Percentiles rank a stretch among this genome's conserved stretches.
phyloP scores from a whole-genome alignment of 2,113 vertebrate genomes.

The Sylvia atricapilla region DNA sequence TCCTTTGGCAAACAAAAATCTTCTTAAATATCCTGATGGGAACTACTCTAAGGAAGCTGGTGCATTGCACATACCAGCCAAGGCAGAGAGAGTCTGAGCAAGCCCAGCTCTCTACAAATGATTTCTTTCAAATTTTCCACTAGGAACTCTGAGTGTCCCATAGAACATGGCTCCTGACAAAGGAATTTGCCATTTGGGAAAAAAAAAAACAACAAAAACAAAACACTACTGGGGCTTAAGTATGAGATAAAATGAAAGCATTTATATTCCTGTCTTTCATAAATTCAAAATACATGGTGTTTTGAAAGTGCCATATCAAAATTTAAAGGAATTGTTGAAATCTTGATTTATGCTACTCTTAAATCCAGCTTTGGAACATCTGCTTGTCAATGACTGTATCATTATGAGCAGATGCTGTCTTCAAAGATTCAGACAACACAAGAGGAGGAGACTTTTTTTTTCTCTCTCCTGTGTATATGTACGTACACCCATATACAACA shows the following conservation, averaged over 20 bases:
- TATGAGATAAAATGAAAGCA: not conserved
- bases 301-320: not conserved
- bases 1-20: not conserved
- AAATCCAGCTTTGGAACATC: conserved; percentile 42
- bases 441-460: not conserved
- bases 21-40: not conserved
- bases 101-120: not conserved
- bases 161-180: not conserved
- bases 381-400: not conserved
- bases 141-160: not conserved
- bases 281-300: not conserved
- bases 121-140: not conserved
- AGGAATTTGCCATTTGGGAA: not conserved
- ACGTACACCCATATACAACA: not conserved
- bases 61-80: not conserved
- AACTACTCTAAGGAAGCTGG: not conserved
- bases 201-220: no score
- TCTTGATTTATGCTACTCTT: not conserved
- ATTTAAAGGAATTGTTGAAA: conserved; percentile 37
- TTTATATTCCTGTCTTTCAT: not conserved
- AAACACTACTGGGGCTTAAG: not conserved
- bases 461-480: not conserved
- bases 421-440: conserved; percentile 45
- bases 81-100: not conserved
- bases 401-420: conserved; percentile 51